These are phyloP conservation scores for Oegoconia quadripuncta DNA, from an alignment of 2,888 invertebrate species.

Conservation along the genomic window DNA sequence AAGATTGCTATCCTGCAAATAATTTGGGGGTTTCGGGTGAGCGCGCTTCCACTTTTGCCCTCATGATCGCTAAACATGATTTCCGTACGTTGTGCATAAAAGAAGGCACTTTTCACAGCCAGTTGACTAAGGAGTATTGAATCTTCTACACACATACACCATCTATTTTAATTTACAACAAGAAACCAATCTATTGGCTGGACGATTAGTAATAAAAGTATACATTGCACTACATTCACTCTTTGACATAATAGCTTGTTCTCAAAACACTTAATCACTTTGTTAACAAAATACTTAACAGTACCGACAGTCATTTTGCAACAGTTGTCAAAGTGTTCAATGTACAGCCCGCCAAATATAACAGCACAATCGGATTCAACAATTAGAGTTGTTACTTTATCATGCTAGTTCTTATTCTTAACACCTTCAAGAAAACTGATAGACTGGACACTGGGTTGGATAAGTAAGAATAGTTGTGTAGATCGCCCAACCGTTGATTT, in stretches of 20 bases:
- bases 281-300: constrained; percentile 4
- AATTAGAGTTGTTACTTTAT: too few species aligned
- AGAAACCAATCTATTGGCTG: too few species aligned
- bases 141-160: too few species aligned
- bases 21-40: too few species aligned
- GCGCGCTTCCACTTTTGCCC: too few species aligned
- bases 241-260: background rate
- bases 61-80: too few species aligned
- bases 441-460: constrained; percentile 20
- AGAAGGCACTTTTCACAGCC: too few species aligned
- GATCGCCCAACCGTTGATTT: background rate
- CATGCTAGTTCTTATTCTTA: constrained; percentile 21
- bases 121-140: too few species aligned
- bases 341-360: constrained; percentile 23
- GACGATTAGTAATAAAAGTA: too few species aligned
- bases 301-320: constrained; percentile 1
- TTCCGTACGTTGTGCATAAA: too few species aligned
- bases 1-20: too few species aligned
- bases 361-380: constrained; percentile 18
- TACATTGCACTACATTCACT: background rate
- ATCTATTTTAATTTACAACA: too few species aligned
- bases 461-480: constrained; percentile 15
- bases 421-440: constrained; percentile 23
- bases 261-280: constrained; percentile 2
- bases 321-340: constrained; percentile 7